These are phyloP conservation scores for Caerostris darwini DNA, from an alignment of 1,140 invertebrate genomes.

Conservation along the genomic window DNA sequence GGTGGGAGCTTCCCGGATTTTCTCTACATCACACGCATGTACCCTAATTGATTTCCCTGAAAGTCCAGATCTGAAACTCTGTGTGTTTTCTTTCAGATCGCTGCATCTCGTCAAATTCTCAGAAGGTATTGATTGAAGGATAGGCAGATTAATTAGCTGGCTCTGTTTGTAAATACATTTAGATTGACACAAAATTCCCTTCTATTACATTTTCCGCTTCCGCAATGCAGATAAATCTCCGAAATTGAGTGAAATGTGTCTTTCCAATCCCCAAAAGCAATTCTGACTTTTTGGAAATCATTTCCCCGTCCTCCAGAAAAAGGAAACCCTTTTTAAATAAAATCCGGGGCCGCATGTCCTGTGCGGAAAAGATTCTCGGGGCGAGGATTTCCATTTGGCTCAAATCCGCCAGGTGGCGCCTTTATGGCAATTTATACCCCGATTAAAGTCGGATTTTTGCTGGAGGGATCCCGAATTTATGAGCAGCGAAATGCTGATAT, in stretches of 20 bases:
- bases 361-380: background rate
- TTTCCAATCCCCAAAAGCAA: slow-evolving; percentile 49
- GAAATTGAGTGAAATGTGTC: slow-evolving; percentile 31
- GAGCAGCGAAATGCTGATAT: slow-evolving; percentile 37
- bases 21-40: no score
- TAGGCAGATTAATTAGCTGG: no score
- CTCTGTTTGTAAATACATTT: no score
- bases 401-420: slow-evolving; percentile 47
- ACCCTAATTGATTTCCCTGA: no score
- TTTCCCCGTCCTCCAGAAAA: slow-evolving; percentile 21
- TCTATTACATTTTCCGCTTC: background rate
- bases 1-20: no score
- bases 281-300: slow-evolving; percentile 52
- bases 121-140: no score
- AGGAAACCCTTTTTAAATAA: slow-evolving; percentile 34
- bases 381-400: background rate
- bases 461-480: slow-evolving; percentile 42
- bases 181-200: background rate
- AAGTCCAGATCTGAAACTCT: no score
- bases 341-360: background rate
- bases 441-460: slow-evolving; percentile 15
- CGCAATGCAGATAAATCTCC: background rate
- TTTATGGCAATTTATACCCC: slow-evolving; percentile 15
- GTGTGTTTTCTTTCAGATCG: no score
- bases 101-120: no score